Conservation (phyloP, 1,140 invertebrate species). For the Brachionus rotundiformis region DNA sequence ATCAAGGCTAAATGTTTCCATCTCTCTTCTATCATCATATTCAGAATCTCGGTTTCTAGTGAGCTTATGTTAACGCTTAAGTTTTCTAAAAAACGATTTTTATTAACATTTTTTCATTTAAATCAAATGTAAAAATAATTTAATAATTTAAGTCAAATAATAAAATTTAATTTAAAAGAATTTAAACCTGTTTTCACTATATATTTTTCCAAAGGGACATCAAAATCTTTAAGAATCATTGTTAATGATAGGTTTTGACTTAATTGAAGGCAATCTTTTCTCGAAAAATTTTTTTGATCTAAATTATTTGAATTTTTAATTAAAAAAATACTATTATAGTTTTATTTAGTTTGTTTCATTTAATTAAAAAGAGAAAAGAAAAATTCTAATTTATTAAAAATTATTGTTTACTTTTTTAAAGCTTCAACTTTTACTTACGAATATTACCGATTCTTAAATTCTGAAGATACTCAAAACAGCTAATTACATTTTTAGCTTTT, state of each 20-base stretch:
- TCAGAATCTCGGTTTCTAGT: background rate
- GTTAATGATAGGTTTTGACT: background rate
- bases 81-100: too few species aligned
- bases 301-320: background rate
- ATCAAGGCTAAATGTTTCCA: background rate
- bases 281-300: background rate
- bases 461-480: background rate
- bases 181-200: background rate
- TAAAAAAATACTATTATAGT: background rate
- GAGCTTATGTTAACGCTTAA: too few species aligned
- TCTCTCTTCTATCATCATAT: background rate
- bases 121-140: too few species aligned
- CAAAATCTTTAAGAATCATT: constrained; percentile 1
- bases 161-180: too few species aligned
- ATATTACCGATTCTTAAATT: background rate
- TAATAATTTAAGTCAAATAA: too few species aligned
- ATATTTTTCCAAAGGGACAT: background rate
- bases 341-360: background rate
- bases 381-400: too few species aligned
- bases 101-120: too few species aligned
- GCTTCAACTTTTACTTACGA: background rate
- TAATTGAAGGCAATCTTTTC: background rate
- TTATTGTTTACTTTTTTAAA: background rate
- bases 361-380: background rate
- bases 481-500: constrained; percentile 10